Percentiles rank a stretch among this genome's conserved stretches.
These are phyloP conservation scores for Porphyrio hochstetteri DNA, from an alignment of 2,113 vertebrate species.

Conservation along the genomic window DNA sequence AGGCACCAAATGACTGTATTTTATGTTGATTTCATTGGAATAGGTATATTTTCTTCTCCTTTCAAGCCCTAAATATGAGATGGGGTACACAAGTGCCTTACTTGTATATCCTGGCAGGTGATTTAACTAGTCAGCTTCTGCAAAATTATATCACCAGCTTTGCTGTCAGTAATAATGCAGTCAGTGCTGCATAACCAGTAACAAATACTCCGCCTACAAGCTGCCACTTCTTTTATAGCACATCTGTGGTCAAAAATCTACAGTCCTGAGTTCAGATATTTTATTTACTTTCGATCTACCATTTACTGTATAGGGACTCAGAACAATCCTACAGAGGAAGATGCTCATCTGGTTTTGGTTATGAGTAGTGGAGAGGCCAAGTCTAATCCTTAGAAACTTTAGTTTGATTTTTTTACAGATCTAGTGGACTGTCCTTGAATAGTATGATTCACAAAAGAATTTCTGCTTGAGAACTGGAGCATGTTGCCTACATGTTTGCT, in stretches of 20 bases:
- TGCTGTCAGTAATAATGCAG: neutral
- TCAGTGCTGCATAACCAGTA: neutral
- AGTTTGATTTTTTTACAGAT: neutral
- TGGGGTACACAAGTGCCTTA: neutral
- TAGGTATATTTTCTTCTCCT: neutral
- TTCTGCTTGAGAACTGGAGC: neutral
- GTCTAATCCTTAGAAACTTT: neutral
- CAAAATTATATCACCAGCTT: neutral
- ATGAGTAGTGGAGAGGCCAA: neutral
- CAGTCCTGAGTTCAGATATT: neutral
- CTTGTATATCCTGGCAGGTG: neutral
- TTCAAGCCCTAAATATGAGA: neutral
- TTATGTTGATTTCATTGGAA: neutral
- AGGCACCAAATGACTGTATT: neutral
- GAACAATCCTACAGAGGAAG: neutral
- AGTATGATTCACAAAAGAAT: neutral
- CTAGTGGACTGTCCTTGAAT: neutral
- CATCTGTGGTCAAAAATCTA: neutral
- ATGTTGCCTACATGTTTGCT: neutral
- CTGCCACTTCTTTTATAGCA: neutral
- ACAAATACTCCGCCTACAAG: neutral
- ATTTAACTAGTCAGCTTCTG: neutral
- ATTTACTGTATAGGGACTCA: neutral
- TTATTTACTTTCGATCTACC: neutral
- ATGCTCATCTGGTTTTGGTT: neutral